phyloP scores from a whole-genome alignment of 2,797 vertebrate species.

The Taenioides sp. region DNA sequence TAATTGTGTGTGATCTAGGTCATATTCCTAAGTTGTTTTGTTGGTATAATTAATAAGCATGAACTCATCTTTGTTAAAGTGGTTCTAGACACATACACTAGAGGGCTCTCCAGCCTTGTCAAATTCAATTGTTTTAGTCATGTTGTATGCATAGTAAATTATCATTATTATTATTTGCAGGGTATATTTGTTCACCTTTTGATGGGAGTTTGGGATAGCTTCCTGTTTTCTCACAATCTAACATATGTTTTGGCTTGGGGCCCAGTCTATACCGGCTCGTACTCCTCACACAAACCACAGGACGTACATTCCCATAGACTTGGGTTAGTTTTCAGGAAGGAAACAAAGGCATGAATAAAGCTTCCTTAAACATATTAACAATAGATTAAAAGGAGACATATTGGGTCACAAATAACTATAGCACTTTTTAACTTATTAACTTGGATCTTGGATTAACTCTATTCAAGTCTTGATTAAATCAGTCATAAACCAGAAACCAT shows the following conservation, averaged over 20 bases:
- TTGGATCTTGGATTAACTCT: too few species aligned
- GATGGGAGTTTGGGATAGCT: background rate
- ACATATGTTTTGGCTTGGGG: background rate
- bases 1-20: background rate
- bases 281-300: conserved; percentile 38
- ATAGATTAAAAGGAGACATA: background rate
- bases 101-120: conserved; percentile 43
- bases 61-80: background rate
- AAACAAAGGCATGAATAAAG: conserved; percentile 50
- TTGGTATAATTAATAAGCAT: too few species aligned
- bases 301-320: conserved; percentile 47
- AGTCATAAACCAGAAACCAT: background rate
- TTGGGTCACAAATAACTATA: background rate
- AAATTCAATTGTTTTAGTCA: background rate
- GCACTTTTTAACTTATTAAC: background rate
- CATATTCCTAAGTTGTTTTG: too few species aligned
- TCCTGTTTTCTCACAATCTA: background rate
- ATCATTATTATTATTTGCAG: background rate
- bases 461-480: too few species aligned
- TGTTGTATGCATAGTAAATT: background rate
- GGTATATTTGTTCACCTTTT: background rate
- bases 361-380: conserved; percentile 8
- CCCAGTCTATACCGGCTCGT: conserved; percentile 12
- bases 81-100: conserved; percentile 46
- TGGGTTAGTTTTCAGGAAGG: conserved; percentile 57